Evolutionary conservation across 2,113 vertebrate species (phyloP).

Genomic region (Malaclemys terrapin): DNA sequence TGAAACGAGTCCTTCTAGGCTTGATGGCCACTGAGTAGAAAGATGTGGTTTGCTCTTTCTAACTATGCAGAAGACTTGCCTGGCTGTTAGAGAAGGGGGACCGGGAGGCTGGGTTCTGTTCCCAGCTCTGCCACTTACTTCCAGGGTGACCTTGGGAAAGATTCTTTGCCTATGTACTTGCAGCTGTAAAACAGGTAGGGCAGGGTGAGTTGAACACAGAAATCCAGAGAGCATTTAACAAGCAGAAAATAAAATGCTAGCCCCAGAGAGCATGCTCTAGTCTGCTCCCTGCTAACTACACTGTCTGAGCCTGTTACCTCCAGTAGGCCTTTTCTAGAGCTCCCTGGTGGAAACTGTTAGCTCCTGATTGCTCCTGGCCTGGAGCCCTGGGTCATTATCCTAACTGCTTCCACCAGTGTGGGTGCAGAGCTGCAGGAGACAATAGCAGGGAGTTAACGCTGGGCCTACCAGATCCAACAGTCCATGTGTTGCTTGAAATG

Average conservation of each 20-base stretch:
- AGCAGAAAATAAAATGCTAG: neutral
- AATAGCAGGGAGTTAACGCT: neutral
- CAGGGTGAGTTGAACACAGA: neutral
- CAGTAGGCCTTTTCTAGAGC: neutral
- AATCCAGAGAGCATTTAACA: neutral
- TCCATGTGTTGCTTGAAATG: neutral
- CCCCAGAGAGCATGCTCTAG: neutral
- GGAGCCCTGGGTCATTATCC: neutral
- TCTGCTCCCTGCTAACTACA: neutral
- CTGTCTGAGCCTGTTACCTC: neutral
- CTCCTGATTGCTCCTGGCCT: neutral
- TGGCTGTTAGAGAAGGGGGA: neutral
- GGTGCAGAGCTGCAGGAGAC: neutral
- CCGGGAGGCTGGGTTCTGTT: neutral
- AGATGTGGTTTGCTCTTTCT: neutral
- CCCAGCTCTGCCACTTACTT: neutral
- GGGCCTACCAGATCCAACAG: neutral
- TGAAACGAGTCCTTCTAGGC: neutral
- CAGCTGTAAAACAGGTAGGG: neutral
- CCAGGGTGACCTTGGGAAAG: neutral
- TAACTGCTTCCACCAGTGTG: neutral
- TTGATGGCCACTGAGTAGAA: neutral
- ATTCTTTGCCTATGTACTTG: neutral
- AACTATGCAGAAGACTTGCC: neutral
- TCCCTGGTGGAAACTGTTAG: slow-evolving; percentile 12